Base-by-base conservation (phyloP, 2,113 vertebrate species). In the Thermophis baileyi region DNA sequence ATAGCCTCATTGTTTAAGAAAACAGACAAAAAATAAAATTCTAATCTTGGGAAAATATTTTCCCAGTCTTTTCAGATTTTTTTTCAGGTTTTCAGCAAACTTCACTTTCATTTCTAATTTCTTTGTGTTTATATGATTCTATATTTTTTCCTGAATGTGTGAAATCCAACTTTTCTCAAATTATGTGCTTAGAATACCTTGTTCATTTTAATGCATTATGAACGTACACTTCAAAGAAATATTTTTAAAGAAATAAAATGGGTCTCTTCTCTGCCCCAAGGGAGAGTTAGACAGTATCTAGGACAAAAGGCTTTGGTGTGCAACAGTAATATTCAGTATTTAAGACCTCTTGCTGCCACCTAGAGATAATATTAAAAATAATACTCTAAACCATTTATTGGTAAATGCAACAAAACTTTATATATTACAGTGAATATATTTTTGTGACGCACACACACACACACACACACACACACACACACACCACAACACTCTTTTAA, bases 291-390 rank as follows among this genome's bases (percentile, higher is more conserved):
- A 35, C 22, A 53, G 44, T 35, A 63, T 47, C 22, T n/a, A 51
- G 74, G 53, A 87, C 85, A 0, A 10, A 88, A 46, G 87, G 16
- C 27, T 20, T 46, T 69, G 25, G 3, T 47, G 27, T 90, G 69
- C 22, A 87, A 49, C 6, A 51, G 90, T 92, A 27, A 57, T 22
- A 20, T 1, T 0, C 3, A 35, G 10, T 63, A 92, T 85, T 49
- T 81, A 55, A 91, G 47, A 93, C 90, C 92, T 96, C 4, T 90
- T 94, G 87, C 94, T 96, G 96, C 97, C 96, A 96, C 94, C 97
- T 97, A 97, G 96, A 94, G 97, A 91, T 54, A 35, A 30, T 74
- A 89, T 8, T 51, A 24, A 92, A 81, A 96, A 96, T 85, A 91
- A 2, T 95, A 94, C 60, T 12, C 51, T 87, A 53, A 90, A 1